Percentiles rank a stretch among this genome's conserved stretches.
These are phyloP conservation scores for Saxidomus purpurata DNA, from an alignment of 1,140 invertebrate genomes.

Conservation along the genomic window DNA sequence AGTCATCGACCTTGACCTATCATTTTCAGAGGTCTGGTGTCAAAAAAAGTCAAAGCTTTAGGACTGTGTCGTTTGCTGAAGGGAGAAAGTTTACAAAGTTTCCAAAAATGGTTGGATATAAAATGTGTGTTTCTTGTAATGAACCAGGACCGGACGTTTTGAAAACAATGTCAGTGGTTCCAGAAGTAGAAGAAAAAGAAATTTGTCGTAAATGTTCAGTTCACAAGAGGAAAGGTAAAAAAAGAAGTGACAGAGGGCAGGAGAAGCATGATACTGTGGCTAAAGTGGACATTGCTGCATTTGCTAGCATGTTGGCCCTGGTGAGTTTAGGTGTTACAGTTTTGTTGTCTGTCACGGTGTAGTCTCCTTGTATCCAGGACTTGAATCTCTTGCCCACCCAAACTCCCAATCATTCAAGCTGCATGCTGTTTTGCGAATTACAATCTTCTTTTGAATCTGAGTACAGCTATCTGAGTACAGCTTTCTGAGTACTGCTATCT, in stretches of 20 bases:
- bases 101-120: slow-evolving; percentile 70
- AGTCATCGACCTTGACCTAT: not conserved
- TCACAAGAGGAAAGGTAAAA: slow-evolving; percentile 18
- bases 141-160: slow-evolving; percentile 43
- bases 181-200: slow-evolving; percentile 20
- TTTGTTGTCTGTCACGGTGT: not conserved
- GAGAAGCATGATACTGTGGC: slow-evolving; percentile 4
- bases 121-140: slow-evolving; percentile 65
- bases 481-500: not conserved
- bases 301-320: slow-evolving; percentile 71
- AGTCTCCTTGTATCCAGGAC: no score
- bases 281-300: slow-evolving; percentile 55
- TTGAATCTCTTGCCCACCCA: no score
- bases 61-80: slow-evolving; percentile 24
- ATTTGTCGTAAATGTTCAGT: slow-evolving; percentile 65
- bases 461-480: no score
- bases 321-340: slow-evolving; percentile 55
- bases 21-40: slow-evolving; percentile 22
- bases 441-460: no score
- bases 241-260: slow-evolving; percentile 1
- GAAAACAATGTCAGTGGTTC: slow-evolving; percentile 4
- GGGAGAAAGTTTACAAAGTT: slow-evolving; percentile 50
- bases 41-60: slow-evolving; percentile 36
- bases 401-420: no score
- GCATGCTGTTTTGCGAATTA: not conserved